Percentiles rank a stretch among this genome's conserved stretches.
Conservation (phyloP, 2,888 invertebrate genomes). For the Drosophila infuscata region DNA sequence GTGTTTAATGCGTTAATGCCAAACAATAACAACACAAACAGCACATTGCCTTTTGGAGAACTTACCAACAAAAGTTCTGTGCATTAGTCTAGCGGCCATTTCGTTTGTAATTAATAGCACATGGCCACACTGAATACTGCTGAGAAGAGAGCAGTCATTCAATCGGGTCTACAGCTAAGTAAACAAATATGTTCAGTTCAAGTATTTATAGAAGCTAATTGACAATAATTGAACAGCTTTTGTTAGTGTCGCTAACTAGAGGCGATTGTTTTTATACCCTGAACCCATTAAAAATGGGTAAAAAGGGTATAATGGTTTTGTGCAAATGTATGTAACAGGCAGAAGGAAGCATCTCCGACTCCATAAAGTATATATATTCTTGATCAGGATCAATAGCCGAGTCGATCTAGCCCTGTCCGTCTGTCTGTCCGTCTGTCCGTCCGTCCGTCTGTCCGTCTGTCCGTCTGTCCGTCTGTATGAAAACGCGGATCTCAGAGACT, state of each 20-base stretch:
- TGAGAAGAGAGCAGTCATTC: background rate
- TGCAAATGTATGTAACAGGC: too few species aligned
- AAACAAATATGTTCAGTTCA: background rate
- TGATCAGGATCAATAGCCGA: too few species aligned
- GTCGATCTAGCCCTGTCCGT: too few species aligned
- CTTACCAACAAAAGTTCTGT: constrained; percentile 43
- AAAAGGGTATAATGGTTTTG: too few species aligned
- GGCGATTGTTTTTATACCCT: background rate
- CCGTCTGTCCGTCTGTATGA: too few species aligned
- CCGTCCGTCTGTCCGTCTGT: too few species aligned
- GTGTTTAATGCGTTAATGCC: constrained; percentile 47
- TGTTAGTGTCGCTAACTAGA: background rate
- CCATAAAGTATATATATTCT: too few species aligned
- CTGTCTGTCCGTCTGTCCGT: too few species aligned
- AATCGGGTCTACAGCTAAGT: background rate
- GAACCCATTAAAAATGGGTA: too few species aligned
- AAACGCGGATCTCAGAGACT: too few species aligned
- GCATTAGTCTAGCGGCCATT: constrained; percentile 49
- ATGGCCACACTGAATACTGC: constrained; percentile 39
- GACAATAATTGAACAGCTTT: background rate
- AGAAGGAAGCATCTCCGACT: too few species aligned
- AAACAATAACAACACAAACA: constrained; percentile 13
- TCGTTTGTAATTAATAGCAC: constrained; percentile 56
- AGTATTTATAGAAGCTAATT: background rate
- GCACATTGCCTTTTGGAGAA: constrained; percentile 27